Conservation (phyloP, 2,888 invertebrate genomes). For the Phortica magna region DNA sequence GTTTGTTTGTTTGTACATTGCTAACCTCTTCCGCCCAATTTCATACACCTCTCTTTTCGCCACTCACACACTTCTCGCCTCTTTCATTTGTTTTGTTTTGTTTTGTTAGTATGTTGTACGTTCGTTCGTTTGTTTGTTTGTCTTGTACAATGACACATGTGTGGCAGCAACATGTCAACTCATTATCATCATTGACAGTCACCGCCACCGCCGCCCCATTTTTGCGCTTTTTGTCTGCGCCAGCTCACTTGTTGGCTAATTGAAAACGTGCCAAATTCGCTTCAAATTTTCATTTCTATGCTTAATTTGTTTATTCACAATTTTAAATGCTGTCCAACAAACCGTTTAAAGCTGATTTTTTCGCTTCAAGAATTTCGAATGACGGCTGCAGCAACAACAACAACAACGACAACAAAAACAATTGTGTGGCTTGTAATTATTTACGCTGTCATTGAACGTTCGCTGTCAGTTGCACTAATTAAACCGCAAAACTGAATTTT, state of each 20-base stretch:
- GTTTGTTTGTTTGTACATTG: slow-evolving; percentile 28
- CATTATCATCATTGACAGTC: slow-evolving; percentile 51
- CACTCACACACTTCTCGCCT: background rate
- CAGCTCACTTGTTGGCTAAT: slow-evolving; percentile 49
- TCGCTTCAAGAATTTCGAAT: background rate
- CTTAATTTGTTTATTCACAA: slow-evolving; percentile 11
- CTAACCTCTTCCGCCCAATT: background rate
- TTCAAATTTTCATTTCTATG: background rate
- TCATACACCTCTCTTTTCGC: background rate
- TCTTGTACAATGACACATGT: slow-evolving; percentile 38
- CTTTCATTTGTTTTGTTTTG: slow-evolving; percentile 20
- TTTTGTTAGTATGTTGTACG: slow-evolving; percentile 28
- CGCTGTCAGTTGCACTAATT: slow-evolving; percentile 51
- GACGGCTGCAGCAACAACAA: slow-evolving; percentile 4
- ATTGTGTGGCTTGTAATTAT: slow-evolving; percentile 9
- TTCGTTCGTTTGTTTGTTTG: slow-evolving; percentile 31
- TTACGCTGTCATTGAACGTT: slow-evolving; percentile 35
- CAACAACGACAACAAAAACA: background rate
- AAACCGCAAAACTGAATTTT: slow-evolving; percentile 42
- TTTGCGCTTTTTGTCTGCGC: background rate
- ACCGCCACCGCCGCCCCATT: background rate
- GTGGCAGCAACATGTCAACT: slow-evolving; percentile 53
- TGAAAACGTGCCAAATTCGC: slow-evolving; percentile 55
- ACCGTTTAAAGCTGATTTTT: slow-evolving; percentile 8
- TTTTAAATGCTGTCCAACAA: background rate